Base-by-base conservation (phyloP, 2,888 invertebrate species). In the Ennomos erosarius region DNA sequence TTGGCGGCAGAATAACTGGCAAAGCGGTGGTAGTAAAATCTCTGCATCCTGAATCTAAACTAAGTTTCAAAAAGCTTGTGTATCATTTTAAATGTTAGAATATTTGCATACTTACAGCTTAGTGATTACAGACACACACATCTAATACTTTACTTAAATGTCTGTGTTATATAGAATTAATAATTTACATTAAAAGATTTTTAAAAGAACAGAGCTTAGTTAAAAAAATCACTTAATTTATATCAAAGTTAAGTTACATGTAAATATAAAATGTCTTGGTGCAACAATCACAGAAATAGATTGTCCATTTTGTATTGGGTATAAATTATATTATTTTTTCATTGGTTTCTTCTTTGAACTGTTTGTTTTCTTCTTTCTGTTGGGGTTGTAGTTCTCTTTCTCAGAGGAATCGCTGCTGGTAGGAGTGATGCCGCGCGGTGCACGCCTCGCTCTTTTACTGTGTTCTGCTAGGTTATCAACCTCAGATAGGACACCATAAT, bases 331-430 rank as follows among this genome's bases (percentile, higher is more conserved):
- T 71, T 16, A 74, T 65, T 78, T 74, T 65, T 81, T 82, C 10
- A 64, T 62, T 59, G 54, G 50, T 64, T 73, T 74, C 68, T 81
- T 80, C 66, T 78, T 78, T 53, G 59, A 59, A 60, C 52, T 58
- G 45, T 48, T 49, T 40, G 56, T 10, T 58, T 63, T 82, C 65
- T 81, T 88, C 39, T 60, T 65, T 72, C 78, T 81, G 55, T 90
- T 90, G 10, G 91, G 91, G 70, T 91, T 85, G 62, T 75, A 81
- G 68, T 92, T 92, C 73, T 92, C 91, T 71, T 91, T 91, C 40
- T 91, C 89, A 1, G 91, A 91, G 10, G 91, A 92, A 69, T 90
- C 84, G 1, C 83, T 85, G 67, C 90, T 90, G 40, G 76, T 78
- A 0, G 90, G 88, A 0, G 89, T 87, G 9, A 65, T 53, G 0